Evolutionary conservation across 1,140 invertebrate genomes (phyloP).

Genomic region (Holotrichia oblita): DNA sequence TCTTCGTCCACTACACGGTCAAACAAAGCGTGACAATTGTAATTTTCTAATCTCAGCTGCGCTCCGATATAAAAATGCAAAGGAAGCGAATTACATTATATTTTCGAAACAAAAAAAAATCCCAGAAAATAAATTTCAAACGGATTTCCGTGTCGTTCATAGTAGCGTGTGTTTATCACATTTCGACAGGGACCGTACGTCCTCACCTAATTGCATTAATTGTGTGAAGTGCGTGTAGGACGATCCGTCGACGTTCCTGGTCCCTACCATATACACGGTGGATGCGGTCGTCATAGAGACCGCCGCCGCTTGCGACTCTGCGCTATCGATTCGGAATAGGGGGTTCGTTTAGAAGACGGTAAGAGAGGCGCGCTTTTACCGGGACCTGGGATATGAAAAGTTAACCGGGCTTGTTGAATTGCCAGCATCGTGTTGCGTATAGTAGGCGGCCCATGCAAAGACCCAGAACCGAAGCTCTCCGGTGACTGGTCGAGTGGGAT

Average conservation of each 20-base stretch:
- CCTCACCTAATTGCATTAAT: slow-evolving; percentile 16
- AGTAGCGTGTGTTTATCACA: background rate
- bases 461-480: background rate
- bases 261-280: background rate
- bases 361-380: background rate
- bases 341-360: background rate
- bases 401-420: slow-evolving; percentile 7
- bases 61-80: too few species aligned
- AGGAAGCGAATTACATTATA: too few species aligned
- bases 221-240: background rate
- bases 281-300: slow-evolving; percentile 33
- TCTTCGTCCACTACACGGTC: too few species aligned
- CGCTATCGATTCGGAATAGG: slow-evolving; percentile 9
- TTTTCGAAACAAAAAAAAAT: too few species aligned
- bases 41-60: too few species aligned
- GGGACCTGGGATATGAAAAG: slow-evolving; percentile 8
- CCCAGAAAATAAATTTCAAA: too few species aligned
- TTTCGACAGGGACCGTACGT: background rate
- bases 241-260: slow-evolving; percentile 16
- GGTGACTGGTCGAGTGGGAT: background rate
- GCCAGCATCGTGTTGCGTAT: background rate
- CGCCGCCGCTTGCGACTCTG: slow-evolving; percentile 24
- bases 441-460: background rate
- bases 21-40: too few species aligned
- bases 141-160: too few species aligned